Evolutionary conservation across 2,113 vertebrate species (phyloP), one percentile per base, ranked within the genome.

Genomic region (Hirundichthys speculiger): DNA sequence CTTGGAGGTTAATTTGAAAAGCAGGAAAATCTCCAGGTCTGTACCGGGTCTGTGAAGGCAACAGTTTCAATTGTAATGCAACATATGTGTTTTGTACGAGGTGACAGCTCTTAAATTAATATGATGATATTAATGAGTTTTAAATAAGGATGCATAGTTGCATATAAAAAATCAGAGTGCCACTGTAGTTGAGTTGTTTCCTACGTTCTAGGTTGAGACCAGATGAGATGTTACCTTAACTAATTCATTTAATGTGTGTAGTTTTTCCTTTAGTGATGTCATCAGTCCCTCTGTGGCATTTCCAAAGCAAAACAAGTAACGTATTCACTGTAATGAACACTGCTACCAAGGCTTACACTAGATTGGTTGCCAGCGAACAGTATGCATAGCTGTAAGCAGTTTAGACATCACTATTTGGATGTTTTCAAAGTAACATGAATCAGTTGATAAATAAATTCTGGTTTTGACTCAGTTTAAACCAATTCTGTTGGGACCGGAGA

Each of bases 1-100:
- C 21, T 38, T 58, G 8, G 47, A 75, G 38, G 57, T 47, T 68
- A 40, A 83, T 62, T 73, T 52, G 53, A 66, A 78, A 74, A 61
- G 48, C 53, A 73, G 45, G 57, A 49, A 48, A 45, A 51, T 40
- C 49, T 56, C 41, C 9, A 15, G 41, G 50, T 59, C 63, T 49
- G 22, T 2, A 15, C 27, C 7, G 60, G 21, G 15, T 27, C 21
- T 41, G 13, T 63, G 12, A 41, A 25, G 21, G 42, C 21, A 60
- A 38, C 34, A 18, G 24, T 64, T 63, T 46, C 19, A 60, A 34
- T n/a, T 60, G 13, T 40, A 69, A 61, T 19, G n/a, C 25, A 54
- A 55, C 40, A 25, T 25, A 43, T 34, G 30, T 34, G 11, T 34
- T 7, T 34, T 34, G 11, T 34, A 34, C 7, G 11, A 34, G 30